Conservation (phyloP, 1,140 invertebrate genomes). For the Aphaenogaster ashmeadi region DNA sequence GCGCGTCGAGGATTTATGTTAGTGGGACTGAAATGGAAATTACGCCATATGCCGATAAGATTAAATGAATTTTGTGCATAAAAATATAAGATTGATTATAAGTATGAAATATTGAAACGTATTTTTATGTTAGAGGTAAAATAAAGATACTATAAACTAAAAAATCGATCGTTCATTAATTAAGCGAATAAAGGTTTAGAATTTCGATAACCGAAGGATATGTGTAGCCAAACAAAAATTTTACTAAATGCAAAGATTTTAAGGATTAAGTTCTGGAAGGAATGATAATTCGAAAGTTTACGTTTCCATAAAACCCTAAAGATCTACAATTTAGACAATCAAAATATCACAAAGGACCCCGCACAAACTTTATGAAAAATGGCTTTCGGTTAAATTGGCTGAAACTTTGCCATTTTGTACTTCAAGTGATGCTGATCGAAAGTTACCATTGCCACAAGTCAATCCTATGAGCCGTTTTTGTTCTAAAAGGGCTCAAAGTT, state of each 20-base stretch:
- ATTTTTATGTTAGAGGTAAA: not conserved
- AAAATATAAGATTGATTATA: slow-evolving; percentile 5
- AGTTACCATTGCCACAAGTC: too few relatives aligned
- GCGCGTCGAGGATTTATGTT: slow-evolving; percentile 24
- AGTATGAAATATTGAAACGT: not conserved
- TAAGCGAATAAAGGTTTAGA: not conserved
- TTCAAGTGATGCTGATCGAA: too few relatives aligned
- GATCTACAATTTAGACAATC: not conserved
- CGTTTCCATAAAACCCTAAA: not conserved
- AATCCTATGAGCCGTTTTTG: too few relatives aligned
- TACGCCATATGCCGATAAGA: not conserved
- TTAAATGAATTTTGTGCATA: not conserved
- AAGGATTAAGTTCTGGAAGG: not conserved
- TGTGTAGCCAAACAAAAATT: not conserved
- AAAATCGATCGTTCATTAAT: not conserved
- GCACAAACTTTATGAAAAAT: too few relatives aligned
- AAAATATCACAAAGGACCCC: not conserved
- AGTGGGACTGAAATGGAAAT: not conserved
- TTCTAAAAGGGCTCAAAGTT: too few relatives aligned
- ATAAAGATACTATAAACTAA: not conserved
- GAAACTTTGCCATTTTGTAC: too few relatives aligned
- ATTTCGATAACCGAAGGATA: not conserved
- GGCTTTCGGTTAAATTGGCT: too few relatives aligned
- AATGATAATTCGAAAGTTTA: not conserved
- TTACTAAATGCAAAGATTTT: not conserved